Base-by-base conservation (phyloP, 2,888 invertebrate genomes). In the Leucoma salicis region DNA sequence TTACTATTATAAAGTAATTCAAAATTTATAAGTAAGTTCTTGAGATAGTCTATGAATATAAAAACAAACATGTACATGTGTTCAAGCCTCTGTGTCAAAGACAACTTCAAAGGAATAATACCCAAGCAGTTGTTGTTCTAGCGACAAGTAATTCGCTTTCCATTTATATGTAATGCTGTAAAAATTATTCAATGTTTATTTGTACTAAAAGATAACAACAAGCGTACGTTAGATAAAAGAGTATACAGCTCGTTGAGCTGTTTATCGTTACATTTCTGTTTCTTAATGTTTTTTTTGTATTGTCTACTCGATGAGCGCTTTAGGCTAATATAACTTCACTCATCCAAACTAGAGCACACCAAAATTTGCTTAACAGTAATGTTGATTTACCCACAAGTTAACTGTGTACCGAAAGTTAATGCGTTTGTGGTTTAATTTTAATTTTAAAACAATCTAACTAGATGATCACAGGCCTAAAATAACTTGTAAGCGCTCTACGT, bases 141-240 rank as follows among this genome's bases (percentile, higher is more conserved):
- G 36, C 38, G 36, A 35, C 50, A 53, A 49, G 57, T 59, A 62
- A 63, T 62, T 63, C 60, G 38, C 46, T 34, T 54, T 42, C 52
- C 44, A 60, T 52, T 57, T 36, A 41, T 45, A 46, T 36, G 48
- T 51, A 54, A 55, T 57, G 38, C 53, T 46, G 60, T 50, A 54
- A 57, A 64, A 66, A 66, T 56, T 56, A 64, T 63, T 46, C 66
- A 16, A 56, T 63, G 63, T 66, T 66, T 66, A 52, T 64, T 59
- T 63, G 53, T 39, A 31, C 50, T 34, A 31, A 27, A 34, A 46
- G 56, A 53, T 46, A 43, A 47, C 46, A 45, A 48, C 47, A 53
- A 24, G 45, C 42, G 39, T 21, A 48, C 33, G 33, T 35, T 41
- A 41, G 42, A 60, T 47, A 53, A 53, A 46, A 49, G 49, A 42